Base-by-base conservation (phyloP, 2,113 vertebrate genomes). In the Varanus komodoensis region DNA sequence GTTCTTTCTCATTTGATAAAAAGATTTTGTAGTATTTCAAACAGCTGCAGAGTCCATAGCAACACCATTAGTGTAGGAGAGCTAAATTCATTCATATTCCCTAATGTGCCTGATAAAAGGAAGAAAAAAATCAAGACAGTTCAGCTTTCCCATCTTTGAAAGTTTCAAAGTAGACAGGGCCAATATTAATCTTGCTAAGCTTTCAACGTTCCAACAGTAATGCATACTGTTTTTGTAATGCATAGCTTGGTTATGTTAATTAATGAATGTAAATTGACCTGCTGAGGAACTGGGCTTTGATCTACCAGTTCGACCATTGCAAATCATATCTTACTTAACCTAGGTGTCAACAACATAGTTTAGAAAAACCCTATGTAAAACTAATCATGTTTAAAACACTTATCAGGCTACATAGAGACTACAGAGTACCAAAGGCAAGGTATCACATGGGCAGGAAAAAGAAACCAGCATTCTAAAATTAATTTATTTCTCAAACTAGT, bases 301-400 rank as follows among this genome's bases (percentile, higher is more conserved):
- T 87, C 74, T 64, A 87, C 21, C 15, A 27, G 14, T 48, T 77
- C 34, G 48, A 34, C 86, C 6, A 57, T 64, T 64, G 73, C 54
- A 48, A 87, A 44, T 64, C 15, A 64, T 87, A 48, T 78, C 54
- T 78, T 64, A 61, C 74, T 87, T 87, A 87, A 87, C 86, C 86
- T 87, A 87, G 78, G 78, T 78, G 74, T 77, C 86, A 87, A 77
- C 73, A 77, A n/a, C n/a, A 86, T 54, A 57, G 69, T 86, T 86
- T 38, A 57, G 68, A n/a, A 74, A 74, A 34, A n/a, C 6, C 15
- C 50, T 5, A 12, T 23, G 48, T 50, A n/a, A 74, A 85, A 73
- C 52, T 50, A 27, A 86, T 57, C 32, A 77, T 12, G 11, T 48
- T 87, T 48, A 77, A 64, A 78, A 38, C 21, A 87, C 71, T 75